Base-by-base conservation (phyloP, 2,888 invertebrate species). In the Tridacna gigas region DNA sequence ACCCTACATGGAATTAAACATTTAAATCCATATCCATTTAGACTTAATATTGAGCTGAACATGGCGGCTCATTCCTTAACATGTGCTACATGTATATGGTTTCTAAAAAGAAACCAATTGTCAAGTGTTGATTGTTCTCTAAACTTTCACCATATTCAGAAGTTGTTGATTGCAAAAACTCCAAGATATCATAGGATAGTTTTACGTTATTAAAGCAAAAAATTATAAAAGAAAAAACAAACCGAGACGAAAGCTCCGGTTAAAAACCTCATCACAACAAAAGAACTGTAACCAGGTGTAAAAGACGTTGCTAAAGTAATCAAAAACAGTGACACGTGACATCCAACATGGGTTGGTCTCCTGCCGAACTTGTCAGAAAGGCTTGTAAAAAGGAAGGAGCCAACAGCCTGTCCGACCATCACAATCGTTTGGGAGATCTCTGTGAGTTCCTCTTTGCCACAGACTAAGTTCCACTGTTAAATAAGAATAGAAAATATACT, bases 371-470 rank as follows among this genome's bases (percentile, higher is more conserved):
- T 86, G 83, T 94, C 93, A 0, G 93, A 82, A 25, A 93, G 67
- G 12, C 90, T 80, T 0, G 93, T 89, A 60, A 90, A 90, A 0
- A 92, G 13, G 25, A 92, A 82, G 5, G 93, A 91, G 0, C 93
- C 93, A 0, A 91, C 56, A 20, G 89, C 91, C 79, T 92, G 92
- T 1, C 94, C 94, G 5, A 89, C 67, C 79, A 89, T 89, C 71
- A 93, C 88, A n/a, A 92, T 79, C 0, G 93, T 91, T 86, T 93
- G 93, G 0, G 92, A 89, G 20, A 92, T 76, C 71, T 92, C 91
- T 12, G 90, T 86, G 61, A 91, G 84, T 60, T 89, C 88, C 66
- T 88, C 86, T 25, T 84, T 80, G 13, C 87, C 88, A 80, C 94
- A 94, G 0, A 94, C 93, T 60, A 94, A 82, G 67, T 90, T 85